Evolutionary conservation across 2,797 vertebrate species (phyloP).

Genomic region (Passerculus sandwichensis): DNA sequence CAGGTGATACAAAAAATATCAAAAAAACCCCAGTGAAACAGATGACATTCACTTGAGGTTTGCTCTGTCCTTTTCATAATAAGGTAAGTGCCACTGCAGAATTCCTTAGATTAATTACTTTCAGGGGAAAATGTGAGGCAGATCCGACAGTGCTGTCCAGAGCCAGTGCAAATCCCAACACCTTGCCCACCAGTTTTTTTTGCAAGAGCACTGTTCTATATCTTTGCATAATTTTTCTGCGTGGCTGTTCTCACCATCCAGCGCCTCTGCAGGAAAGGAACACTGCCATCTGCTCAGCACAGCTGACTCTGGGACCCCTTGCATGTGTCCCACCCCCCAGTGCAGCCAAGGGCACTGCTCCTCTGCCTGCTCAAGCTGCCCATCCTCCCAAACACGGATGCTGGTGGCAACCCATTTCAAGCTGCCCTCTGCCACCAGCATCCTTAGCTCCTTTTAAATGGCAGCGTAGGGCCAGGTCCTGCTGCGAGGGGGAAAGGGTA

Average conservation of each 20-base stretch:
- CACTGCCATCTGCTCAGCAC: fast-evolving
- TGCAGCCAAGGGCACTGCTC: fast-evolving
- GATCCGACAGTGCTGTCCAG: not conserved
- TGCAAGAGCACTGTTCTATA: not conserved
- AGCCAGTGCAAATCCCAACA: not conserved
- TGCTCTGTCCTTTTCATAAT: not conserved
- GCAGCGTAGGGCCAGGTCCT: fast-evolving
- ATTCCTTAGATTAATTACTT: not conserved
- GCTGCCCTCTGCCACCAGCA: not conserved
- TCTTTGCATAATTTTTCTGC: not conserved
- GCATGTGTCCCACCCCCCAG: fast-evolving
- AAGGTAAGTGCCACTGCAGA: not conserved
- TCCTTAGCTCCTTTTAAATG: not conserved
- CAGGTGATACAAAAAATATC: not conserved
- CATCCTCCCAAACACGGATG: fast-evolving
- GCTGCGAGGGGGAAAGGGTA: fast-evolving
- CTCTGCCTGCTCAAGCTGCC: not conserved
- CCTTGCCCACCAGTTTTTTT: not conserved
- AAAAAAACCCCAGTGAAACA: not conserved
- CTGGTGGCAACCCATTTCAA: fast-evolving
- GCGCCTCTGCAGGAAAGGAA: fast-evolving
- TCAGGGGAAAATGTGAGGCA: not conserved
- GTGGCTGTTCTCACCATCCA: not conserved
- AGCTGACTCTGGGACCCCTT: fast-evolving
- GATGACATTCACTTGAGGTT: not conserved